Evolutionary conservation across 2,797 vertebrate species (phyloP).

Genomic region (Chaunax sp.): DNA sequence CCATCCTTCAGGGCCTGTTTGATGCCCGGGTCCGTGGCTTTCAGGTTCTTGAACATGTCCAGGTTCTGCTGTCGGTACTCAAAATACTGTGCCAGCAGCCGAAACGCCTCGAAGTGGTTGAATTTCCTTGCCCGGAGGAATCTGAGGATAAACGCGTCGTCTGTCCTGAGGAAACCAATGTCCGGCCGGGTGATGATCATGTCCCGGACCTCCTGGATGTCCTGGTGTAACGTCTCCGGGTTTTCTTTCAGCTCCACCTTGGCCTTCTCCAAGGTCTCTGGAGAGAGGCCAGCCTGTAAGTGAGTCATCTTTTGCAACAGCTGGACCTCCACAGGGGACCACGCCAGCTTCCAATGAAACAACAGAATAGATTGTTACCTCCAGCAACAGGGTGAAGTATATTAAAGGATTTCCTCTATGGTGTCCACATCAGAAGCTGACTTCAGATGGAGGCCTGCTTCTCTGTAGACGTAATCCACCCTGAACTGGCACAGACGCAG

Average conservation of each 20-base stretch:
- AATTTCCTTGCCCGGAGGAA: slow-evolving; percentile 97
- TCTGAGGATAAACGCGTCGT: slow-evolving; percentile 96
- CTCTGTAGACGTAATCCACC: slow-evolving; percentile 69
- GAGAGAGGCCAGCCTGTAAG: slow-evolving; percentile 96
- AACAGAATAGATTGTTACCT: slow-evolving; percentile 23
- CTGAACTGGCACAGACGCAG: slow-evolving; percentile 57
- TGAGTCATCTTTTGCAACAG: slow-evolving; percentile 92
- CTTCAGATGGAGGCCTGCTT: slow-evolving; percentile 70
- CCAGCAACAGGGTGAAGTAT: slow-evolving; percentile 60
- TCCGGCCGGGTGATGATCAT: slow-evolving; percentile 99
- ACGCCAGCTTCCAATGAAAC: slow-evolving; percentile 29
- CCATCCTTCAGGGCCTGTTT: slow-evolving; percentile 98
- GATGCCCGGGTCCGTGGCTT: slow-evolving; percentile 97
- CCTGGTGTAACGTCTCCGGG: slow-evolving; percentile 96
- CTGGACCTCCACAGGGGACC: slow-evolving; percentile 60
- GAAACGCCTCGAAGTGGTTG: slow-evolving; percentile 98
- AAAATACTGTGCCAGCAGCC: slow-evolving; percentile 97
- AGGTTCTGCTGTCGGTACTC: slow-evolving; percentile 98
- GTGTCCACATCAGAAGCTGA: slow-evolving; percentile 44
- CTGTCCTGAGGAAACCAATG: slow-evolving; percentile 98
- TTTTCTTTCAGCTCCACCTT: slow-evolving; percentile 97
- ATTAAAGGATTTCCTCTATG: neutral
- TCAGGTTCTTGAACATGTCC: slow-evolving; percentile 99
- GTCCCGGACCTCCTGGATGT: slow-evolving; percentile 99
- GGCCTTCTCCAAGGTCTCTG: slow-evolving; percentile 99